phyloP scores from a whole-genome alignment of 2,888 invertebrate genomes.

The Alsophila aescularia region DNA sequence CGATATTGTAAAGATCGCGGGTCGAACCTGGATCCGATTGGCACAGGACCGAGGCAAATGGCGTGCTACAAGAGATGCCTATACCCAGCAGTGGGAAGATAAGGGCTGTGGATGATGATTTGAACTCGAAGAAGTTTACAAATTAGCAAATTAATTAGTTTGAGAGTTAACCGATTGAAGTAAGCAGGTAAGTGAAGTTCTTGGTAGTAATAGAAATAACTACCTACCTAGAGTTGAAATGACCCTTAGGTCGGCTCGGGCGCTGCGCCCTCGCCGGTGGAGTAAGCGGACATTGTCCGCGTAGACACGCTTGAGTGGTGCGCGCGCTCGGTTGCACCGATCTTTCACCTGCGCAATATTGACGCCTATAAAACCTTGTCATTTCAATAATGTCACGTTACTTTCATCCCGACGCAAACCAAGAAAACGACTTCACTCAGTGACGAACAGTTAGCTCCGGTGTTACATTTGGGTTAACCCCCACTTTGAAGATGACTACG shows the following conservation, averaged over 20 bases:
- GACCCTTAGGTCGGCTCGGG: constrained; percentile 17
- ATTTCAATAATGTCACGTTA: constrained; percentile 79
- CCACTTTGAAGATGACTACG: constrained; percentile 70
- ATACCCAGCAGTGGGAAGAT: no score
- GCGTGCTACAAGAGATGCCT: no score
- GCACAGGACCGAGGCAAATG: no score
- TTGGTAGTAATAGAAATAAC: background rate
- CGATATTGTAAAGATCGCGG: no score
- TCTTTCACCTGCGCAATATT: constrained; percentile 84
- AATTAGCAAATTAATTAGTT: background rate
- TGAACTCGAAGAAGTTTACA: no score
- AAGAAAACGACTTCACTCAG: constrained; percentile 70
- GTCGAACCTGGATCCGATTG: no score
- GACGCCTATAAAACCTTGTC: constrained; percentile 83
- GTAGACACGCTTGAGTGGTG: constrained; percentile 77
- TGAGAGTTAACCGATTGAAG: background rate
- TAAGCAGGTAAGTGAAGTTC: background rate
- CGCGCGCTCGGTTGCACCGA: constrained; percentile 78
- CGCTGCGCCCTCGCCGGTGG: no score
- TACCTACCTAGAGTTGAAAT: constrained; percentile 1
- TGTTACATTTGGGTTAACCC: constrained; percentile 69
- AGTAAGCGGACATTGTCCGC: constrained; percentile 82
- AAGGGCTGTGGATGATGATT: no score
- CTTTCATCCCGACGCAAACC: constrained; percentile 79
- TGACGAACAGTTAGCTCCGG: constrained; percentile 56